Conservation (phyloP, 2,888 invertebrate genomes). For the Trachelus tabidus region DNA sequence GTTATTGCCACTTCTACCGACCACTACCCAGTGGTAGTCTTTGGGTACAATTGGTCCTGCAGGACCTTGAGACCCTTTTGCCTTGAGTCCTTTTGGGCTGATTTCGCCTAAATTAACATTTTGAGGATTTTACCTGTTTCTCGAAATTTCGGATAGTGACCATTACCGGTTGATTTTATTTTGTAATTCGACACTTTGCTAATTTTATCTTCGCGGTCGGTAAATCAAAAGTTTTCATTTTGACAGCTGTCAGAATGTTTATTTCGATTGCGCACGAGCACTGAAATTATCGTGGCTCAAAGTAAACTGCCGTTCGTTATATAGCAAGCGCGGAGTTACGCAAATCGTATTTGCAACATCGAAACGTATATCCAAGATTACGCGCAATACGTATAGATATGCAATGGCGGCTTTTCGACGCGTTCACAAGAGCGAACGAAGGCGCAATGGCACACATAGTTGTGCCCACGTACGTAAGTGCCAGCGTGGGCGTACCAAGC, state of each 20-base stretch:
- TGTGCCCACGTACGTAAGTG: constrained; percentile 19
- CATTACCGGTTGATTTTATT: background rate
- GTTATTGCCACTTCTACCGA: background rate
- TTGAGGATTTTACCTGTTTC: background rate
- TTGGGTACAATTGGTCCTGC: background rate
- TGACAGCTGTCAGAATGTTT: background rate
- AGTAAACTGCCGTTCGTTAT: background rate
- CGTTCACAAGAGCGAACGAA: background rate
- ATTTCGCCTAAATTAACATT: background rate
- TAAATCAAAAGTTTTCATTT: background rate
- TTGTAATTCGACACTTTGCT: background rate
- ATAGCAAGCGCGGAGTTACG: background rate
- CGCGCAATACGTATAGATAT: background rate
- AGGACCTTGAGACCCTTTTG: background rate
- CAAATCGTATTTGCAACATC: background rate
- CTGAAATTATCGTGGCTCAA: background rate
- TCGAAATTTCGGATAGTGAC: background rate
- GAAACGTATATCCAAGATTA: background rate
- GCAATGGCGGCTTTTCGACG: background rate
- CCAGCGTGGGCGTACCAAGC: constrained; percentile 31
- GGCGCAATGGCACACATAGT: constrained; percentile 21
- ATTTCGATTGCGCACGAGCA: background rate
- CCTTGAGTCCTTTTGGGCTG: background rate
- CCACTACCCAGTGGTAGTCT: background rate
- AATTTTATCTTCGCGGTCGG: too few relatives aligned